phyloP scores from a whole-genome alignment of 2,797 vertebrate species.

The Remorina albescens region DNA sequence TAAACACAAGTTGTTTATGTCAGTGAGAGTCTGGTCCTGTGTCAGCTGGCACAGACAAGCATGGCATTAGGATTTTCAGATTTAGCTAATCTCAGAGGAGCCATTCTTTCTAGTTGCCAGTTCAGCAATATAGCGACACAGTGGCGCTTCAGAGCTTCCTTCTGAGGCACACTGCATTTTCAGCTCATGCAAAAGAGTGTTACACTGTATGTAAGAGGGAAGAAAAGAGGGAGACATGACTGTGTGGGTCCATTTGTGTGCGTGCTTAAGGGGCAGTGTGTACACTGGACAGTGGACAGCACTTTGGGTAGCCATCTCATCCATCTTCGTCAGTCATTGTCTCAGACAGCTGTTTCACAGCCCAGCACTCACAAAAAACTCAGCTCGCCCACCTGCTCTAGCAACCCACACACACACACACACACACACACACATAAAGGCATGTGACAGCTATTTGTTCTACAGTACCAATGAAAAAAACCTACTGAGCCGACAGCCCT shows the following conservation, averaged over 20 bases:
- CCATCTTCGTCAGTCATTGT: slow-evolving; percentile 83
- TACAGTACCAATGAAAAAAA: slow-evolving; percentile 47
- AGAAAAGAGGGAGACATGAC: background rate
- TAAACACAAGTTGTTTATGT: slow-evolving; percentile 53
- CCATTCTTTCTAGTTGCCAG: slow-evolving; percentile 53
- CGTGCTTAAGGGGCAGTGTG: slow-evolving; percentile 46
- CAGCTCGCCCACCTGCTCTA: slow-evolving; percentile 66
- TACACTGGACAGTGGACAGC: slow-evolving; percentile 62
- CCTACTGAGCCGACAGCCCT: slow-evolving; percentile 45
- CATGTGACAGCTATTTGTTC: slow-evolving; percentile 58
- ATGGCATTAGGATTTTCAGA: slow-evolving; percentile 72
- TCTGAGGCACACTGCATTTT: slow-evolving; percentile 24
- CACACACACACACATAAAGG: slow-evolving; percentile 4
- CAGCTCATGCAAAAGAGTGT: slow-evolving; percentile 5
- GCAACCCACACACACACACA: background rate
- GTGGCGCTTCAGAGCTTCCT: slow-evolving; percentile 23
- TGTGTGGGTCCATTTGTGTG: slow-evolving; percentile 4
- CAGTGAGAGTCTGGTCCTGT: slow-evolving; percentile 55
- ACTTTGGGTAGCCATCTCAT: slow-evolving; percentile 74
- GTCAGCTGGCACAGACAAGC: slow-evolving; percentile 67
- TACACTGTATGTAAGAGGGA: background rate
- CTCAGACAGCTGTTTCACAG: slow-evolving; percentile 84
- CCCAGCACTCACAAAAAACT: slow-evolving; percentile 68
- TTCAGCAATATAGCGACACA: slow-evolving; percentile 42
- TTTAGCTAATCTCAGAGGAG: slow-evolving; percentile 69